Conservation (phyloP, 1,140 invertebrate species). For the Aporrectodea caliginosa region DNA sequence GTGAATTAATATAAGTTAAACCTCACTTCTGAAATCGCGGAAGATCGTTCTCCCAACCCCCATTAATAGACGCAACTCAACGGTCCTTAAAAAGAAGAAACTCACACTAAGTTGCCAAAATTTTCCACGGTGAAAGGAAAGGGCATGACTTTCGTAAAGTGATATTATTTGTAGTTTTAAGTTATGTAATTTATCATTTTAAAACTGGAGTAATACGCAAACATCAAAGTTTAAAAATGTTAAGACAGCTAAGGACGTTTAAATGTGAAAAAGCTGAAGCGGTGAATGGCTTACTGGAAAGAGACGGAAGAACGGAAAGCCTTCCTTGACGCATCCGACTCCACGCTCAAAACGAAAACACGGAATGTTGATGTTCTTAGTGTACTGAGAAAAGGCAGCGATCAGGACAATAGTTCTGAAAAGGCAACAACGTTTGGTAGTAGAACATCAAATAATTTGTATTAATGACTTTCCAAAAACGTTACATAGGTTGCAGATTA, state of each 20-base stretch:
- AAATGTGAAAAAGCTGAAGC: neutral
- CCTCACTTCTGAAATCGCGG: too few relatives aligned
- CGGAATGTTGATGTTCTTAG: slow-evolving; percentile 23
- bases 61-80: too few relatives aligned
- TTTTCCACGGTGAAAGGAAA: too few relatives aligned
- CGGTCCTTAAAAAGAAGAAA: too few relatives aligned
- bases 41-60: too few relatives aligned
- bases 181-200: neutral
- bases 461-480: neutral
- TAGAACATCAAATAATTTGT: neutral
- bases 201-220: neutral
- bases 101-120: too few relatives aligned
- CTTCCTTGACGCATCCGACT: slow-evolving; percentile 38
- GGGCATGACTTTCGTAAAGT: too few relatives aligned
- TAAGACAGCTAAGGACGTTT: neutral
- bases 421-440: neutral
- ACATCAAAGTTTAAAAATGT: neutral
- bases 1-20: too few relatives aligned
- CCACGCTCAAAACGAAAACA: slow-evolving; percentile 5
- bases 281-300: slow-evolving; percentile 24
- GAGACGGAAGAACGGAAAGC: slow-evolving; percentile 30
- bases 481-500: neutral
- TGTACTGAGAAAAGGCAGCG: slow-evolving; percentile 29
- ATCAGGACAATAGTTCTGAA: slow-evolving; percentile 29
- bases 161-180: too few relatives aligned